Evolutionary conservation across 2,888 invertebrate species (phyloP).

Genomic region (Pyrrhia umbra): DNA sequence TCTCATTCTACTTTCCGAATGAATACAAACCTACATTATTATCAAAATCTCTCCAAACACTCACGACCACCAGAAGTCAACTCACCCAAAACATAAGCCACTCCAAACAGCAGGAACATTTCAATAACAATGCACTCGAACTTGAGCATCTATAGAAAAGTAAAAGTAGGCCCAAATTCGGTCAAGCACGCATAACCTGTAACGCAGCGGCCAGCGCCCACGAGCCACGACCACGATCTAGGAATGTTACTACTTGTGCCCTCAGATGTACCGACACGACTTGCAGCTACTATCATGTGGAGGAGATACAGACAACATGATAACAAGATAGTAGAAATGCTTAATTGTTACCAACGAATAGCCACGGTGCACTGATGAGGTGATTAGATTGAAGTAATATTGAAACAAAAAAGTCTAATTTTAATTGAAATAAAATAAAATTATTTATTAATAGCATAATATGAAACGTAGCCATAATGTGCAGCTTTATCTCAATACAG

Average conservation of each 20-base stretch:
- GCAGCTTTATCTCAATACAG: too few relatives aligned
- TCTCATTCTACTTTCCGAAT: conserved; percentile 1
- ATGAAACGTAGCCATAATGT: too few relatives aligned
- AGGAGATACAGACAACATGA: conserved; percentile 20
- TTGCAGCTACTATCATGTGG: background rate
- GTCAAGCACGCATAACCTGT: conserved; percentile 65
- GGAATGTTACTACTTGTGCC: conserved; percentile 44
- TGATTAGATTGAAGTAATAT: background rate
- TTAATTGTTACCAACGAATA: conserved; percentile 14
- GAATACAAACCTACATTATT: background rate
- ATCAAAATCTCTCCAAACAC: conserved; percentile 43
- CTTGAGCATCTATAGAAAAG: conserved; percentile 61
- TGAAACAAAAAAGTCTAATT: too few relatives aligned
- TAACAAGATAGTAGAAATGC: background rate
- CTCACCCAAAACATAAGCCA: conserved; percentile 37
- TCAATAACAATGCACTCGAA: conserved; percentile 43
- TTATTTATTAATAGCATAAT: too few relatives aligned
- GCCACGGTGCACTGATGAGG: conserved; percentile 5
- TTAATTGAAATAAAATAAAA: too few relatives aligned
- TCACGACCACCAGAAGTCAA: conserved; percentile 9
- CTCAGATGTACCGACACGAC: conserved; percentile 18
- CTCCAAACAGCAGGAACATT: conserved; percentile 32
- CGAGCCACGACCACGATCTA: conserved; percentile 28
- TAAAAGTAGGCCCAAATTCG: conserved; percentile 67
- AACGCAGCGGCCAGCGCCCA: conserved; percentile 46